Evolutionary conservation across 1,140 invertebrate genomes (phyloP).

Genomic region (Drosophila littoralis): DNA sequence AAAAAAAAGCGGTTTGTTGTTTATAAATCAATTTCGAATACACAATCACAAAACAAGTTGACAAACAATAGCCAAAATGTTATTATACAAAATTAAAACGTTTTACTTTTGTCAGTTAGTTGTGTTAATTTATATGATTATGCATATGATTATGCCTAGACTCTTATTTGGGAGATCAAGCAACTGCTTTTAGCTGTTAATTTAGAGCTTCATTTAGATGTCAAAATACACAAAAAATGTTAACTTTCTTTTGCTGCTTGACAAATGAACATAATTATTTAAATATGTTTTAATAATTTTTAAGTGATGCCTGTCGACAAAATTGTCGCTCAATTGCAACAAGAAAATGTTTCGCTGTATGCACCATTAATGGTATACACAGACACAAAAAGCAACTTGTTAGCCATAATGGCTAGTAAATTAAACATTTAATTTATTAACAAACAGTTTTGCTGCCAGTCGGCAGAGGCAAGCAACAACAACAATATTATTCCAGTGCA

Average conservation of each 20-base stretch:
- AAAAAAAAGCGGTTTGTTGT: too few species aligned
- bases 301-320: slow-evolving; percentile 2
- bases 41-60: too few species aligned
- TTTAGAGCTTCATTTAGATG: neutral
- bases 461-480: slow-evolving; percentile 37
- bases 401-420: slow-evolving; percentile 72
- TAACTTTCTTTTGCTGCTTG: neutral
- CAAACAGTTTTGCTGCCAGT: slow-evolving; percentile 64
- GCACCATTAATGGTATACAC: slow-evolving; percentile 57
- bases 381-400: slow-evolving; percentile 52
- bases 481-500: slow-evolving; percentile 18
- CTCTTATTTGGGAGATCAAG: too few species aligned
- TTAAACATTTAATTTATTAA: slow-evolving; percentile 82
- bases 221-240: neutral
- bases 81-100: too few species aligned
- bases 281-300: slow-evolving; percentile 25
- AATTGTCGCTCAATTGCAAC: neutral
- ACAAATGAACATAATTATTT: slow-evolving; percentile 19
- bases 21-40: too few species aligned
- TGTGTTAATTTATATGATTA: too few species aligned
- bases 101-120: too few species aligned
- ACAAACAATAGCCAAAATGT: too few species aligned
- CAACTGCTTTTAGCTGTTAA: neutral
- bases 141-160: too few species aligned
- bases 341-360: neutral